Conservation (phyloP, 2,888 invertebrate species). For the Tetranychus truncatus region DNA sequence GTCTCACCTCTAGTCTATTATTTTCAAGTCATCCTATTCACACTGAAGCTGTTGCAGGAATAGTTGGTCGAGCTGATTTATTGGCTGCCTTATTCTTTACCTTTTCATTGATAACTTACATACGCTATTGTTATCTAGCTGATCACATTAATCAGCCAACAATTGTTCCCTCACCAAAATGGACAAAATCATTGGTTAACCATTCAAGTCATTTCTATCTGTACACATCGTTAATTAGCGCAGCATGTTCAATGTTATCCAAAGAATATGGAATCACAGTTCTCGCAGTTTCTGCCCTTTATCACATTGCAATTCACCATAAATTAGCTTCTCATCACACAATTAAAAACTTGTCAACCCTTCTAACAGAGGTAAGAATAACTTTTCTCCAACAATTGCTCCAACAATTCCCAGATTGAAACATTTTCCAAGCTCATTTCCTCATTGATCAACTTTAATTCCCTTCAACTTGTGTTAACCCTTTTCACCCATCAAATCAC, state of each 20-base stretch:
- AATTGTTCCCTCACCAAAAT: neutral
- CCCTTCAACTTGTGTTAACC: too few relatives aligned
- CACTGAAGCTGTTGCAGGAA: conserved; percentile 85
- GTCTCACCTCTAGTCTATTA: conserved; percentile 51
- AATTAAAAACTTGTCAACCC: neutral
- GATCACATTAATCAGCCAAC: conserved; percentile 13
- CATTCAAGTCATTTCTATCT: conserved; percentile 36
- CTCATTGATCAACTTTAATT: too few relatives aligned
- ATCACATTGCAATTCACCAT: conserved; percentile 52
- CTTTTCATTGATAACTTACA: conserved; percentile 64
- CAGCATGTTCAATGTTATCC: conserved; percentile 66
- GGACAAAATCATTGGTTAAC: neutral
- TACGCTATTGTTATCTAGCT: conserved; percentile 41
- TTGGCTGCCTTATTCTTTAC: conserved; percentile 78
- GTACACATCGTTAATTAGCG: conserved; percentile 44
- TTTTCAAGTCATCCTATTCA: conserved; percentile 92
- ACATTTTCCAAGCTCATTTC: neutral
- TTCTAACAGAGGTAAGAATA: conserved; percentile 19
- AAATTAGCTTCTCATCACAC: conserved; percentile 23
- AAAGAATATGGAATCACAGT: conserved; percentile 91
- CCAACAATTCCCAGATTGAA: neutral
- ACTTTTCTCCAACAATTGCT: neutral
- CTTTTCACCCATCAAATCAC: too few relatives aligned
- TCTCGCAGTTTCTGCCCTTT: conserved; percentile 67
- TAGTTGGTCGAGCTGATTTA: conserved; percentile 85